Percentiles rank a stretch among this genome's conserved stretches.
These are phyloP conservation scores for Cataglyphis hispanica DNA, from an alignment of 1,140 invertebrate species.

Conservation along the genomic window DNA sequence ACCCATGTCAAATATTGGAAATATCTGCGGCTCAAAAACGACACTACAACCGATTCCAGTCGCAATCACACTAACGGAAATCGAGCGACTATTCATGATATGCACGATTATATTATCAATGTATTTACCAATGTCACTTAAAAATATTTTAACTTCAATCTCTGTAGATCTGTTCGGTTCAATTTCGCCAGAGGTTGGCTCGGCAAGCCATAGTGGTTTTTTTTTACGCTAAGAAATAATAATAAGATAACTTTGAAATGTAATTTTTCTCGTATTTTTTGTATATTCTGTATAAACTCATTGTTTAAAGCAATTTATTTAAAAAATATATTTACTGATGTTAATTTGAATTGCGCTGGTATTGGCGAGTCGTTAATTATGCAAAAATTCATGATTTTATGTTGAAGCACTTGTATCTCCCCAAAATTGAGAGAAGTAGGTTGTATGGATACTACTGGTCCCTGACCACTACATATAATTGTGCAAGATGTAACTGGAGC, in stretches of 20 bases:
- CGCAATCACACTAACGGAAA: slow-evolving; percentile 73
- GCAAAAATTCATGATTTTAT: slow-evolving; percentile 71
- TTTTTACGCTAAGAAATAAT: slow-evolving; percentile 62
- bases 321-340: slow-evolving; percentile 74
- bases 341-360: slow-evolving; percentile 77
- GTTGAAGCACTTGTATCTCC: slow-evolving; percentile 79
- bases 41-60: slow-evolving; percentile 83
- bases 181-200: slow-evolving; percentile 67
- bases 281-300: neutral
- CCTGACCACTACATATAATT: slow-evolving; percentile 83
- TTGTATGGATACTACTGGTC: slow-evolving; percentile 82
- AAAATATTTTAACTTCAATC: slow-evolving; percentile 75
- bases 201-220: slow-evolving; percentile 69
- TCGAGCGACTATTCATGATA: slow-evolving; percentile 74
- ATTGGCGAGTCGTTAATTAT: slow-evolving; percentile 86
- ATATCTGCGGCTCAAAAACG: slow-evolving; percentile 80
- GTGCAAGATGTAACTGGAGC: slow-evolving; percentile 68
- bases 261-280: neutral
- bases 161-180: slow-evolving; percentile 68
- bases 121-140: slow-evolving; percentile 80
- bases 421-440: slow-evolving; percentile 81
- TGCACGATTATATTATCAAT: slow-evolving; percentile 76
- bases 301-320: neutral
- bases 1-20: slow-evolving; percentile 84
- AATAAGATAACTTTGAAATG: neutral